Evolutionary conservation across 1,140 invertebrate species (phyloP).

Genomic region (Pseudoatta argentina): DNA sequence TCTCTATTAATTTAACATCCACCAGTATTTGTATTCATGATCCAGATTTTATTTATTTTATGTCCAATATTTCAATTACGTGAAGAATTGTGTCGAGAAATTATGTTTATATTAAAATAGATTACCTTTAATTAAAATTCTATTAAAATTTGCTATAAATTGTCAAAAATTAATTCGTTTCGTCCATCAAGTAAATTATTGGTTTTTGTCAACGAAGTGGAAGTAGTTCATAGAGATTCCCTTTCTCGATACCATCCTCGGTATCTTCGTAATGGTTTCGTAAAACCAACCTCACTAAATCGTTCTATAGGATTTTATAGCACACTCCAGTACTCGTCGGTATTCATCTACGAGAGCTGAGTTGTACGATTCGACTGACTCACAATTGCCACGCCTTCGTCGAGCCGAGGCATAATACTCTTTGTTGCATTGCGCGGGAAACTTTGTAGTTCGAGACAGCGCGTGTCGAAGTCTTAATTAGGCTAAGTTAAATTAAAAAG

Average conservation of each 20-base stretch:
- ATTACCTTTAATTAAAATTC: neutral
- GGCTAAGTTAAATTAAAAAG: neutral
- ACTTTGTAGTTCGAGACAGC: neutral
- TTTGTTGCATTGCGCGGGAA: constrained; percentile 32
- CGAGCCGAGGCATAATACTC: constrained; percentile 21
- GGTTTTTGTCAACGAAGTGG: too few relatives aligned
- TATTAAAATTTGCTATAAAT: neutral
- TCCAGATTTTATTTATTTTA: neutral
- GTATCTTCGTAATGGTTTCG: neutral
- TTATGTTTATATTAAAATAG: neutral
- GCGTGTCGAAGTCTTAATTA: neutral
- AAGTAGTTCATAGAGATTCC: neutral
- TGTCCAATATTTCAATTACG: neutral
- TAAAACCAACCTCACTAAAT: neutral
- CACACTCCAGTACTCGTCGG: neutral
- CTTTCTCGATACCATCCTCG: neutral
- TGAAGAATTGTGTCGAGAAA: neutral
- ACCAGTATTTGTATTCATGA: neutral
- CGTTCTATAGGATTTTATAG: neutral
- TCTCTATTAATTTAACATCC: neutral
- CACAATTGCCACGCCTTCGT: constrained; percentile 37
- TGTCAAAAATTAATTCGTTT: neutral
- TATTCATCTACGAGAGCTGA: constrained; percentile 37
- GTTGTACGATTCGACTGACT: constrained; percentile 6
- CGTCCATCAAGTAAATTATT: neutral